Evolutionary conservation across 2,113 vertebrate species (phyloP), one percentile per base, ranked within the genome.

Genomic region (Nothobranchius furzeri): DNA sequence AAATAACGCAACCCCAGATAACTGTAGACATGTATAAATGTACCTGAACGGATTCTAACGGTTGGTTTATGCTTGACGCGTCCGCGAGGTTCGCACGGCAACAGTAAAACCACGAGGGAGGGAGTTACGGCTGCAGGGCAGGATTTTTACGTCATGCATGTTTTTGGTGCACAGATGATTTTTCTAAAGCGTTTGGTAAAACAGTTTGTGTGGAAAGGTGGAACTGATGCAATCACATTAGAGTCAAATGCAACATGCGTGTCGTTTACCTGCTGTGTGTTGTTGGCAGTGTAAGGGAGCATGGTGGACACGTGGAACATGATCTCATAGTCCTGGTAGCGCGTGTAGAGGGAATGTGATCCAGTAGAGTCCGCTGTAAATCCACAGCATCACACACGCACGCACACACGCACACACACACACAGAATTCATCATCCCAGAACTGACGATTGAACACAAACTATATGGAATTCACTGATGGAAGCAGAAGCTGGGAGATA

Each of bases 291-390:
- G 82, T 95, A 95, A 43, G 94, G 94, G 63, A 95, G 91, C 94
- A 95, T 96, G 1, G 96, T 97, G 47, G 96, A 96, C 66, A 97
- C 95, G 6, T 96, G 96, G 78, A 96, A 96, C 96, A 97, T 97
- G 70, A 97, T 94, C 92, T 97, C 95, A 5, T 96, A 95, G 89
- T 96, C 96, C 87, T 96, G 95, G 86, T 97, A 97, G 6, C 90
- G 93, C 2, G 96, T 97, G 82, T 97, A 96, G 62, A 97, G 94
- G 0, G 96, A 97, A 68, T 96, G 95, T 0, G 92, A 94, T 40
- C 93, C 94, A 0, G 93, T 95, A 15, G 93, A 94, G 68, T 95
- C 94, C 12, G 91, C 94, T 95, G 81, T 43, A 36, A 17, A 45
- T 30, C 13, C 51, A 80, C 35, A 81, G 67, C 54, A 49, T 49